These are phyloP conservation scores for Alaudala cheleensis DNA, from an alignment of 2,113 vertebrate species.

Conservation along the genomic window DNA sequence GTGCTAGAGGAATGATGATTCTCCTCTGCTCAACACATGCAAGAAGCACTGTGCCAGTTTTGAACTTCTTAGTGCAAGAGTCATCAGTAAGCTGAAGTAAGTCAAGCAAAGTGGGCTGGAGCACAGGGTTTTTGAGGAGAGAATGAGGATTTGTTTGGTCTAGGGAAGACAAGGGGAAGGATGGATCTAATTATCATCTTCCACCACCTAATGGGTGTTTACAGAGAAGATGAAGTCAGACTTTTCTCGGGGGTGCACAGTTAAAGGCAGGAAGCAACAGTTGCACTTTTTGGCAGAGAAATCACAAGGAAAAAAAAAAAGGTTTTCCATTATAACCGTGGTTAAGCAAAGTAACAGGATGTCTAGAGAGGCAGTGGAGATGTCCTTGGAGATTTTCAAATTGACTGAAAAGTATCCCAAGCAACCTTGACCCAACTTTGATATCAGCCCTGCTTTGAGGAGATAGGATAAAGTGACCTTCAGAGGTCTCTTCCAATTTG, in stretches of 20 bases:
- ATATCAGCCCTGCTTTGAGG: neutral
- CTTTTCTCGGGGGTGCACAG: neutral
- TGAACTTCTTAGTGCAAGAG: neutral
- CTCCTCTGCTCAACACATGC: neutral
- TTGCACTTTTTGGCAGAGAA: neutral
- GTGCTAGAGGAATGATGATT: neutral
- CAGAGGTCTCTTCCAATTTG: neutral
- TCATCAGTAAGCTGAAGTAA: neutral
- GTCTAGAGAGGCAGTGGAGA: neutral
- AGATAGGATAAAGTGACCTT: neutral
- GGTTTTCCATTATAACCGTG: neutral
- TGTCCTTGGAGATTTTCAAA: neutral
- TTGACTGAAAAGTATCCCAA: neutral
- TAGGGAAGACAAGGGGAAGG: neutral
- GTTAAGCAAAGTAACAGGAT: neutral
- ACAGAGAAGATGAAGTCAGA: neutral
- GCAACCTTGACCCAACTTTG: neutral
- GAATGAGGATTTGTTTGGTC: neutral
- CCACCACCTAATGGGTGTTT: neutral
- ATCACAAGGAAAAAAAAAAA: neutral
- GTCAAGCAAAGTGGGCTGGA: neutral
- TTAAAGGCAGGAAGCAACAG: neutral
- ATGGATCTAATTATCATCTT: neutral
- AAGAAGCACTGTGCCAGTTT: neutral
- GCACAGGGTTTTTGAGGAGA: neutral